Conservation (phyloP, 2,888 invertebrate genomes). For the Bombylius major region DNA sequence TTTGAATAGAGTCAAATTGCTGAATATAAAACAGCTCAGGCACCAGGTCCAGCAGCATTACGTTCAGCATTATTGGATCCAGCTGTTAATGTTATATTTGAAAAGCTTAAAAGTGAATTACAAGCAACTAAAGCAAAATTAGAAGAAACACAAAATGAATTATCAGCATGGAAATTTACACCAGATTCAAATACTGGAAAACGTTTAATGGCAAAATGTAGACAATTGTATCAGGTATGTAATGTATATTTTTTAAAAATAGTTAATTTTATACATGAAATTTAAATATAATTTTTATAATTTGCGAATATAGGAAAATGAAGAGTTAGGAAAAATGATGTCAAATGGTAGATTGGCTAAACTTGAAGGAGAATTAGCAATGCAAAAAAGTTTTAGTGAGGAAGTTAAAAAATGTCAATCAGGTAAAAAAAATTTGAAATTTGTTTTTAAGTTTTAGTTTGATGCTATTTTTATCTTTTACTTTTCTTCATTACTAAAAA, state of each 20-base stretch:
- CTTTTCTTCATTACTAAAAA: too few species aligned
- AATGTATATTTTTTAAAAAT: background rate
- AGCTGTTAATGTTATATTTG: slow-evolving; percentile 86
- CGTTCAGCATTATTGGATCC: slow-evolving; percentile 85
- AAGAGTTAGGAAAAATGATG: slow-evolving; percentile 91
- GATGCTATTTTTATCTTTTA: too few species aligned
- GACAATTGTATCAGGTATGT: slow-evolving; percentile 64
- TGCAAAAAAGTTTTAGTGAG: slow-evolving; percentile 90
- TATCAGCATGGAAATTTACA: slow-evolving; percentile 98
- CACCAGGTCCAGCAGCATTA: slow-evolving; percentile 59
- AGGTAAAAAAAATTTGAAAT: slow-evolving; percentile 43
- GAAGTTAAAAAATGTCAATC: slow-evolving; percentile 94
- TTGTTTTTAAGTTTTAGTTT: background rate
- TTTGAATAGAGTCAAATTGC: slow-evolving; percentile 72
- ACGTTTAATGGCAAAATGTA: slow-evolving; percentile 93
- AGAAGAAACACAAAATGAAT: slow-evolving; percentile 94
- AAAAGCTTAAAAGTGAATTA: slow-evolving; percentile 81
- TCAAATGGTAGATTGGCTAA: slow-evolving; percentile 90
- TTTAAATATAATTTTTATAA: background rate
- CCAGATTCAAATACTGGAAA: slow-evolving; percentile 99
- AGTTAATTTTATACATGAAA: background rate
- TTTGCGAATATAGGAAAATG: slow-evolving; percentile 61
- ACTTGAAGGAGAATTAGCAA: slow-evolving; percentile 85
- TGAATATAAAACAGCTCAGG: slow-evolving; percentile 81
- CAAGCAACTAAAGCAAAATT: slow-evolving; percentile 78